A percentile compares a stretch with the other conserved stretches of the same genome.
These are phyloP conservation scores for Dasyurus viverrinus DNA, from an alignment of 2,113 vertebrate genomes.

Conservation along the genomic window DNA sequence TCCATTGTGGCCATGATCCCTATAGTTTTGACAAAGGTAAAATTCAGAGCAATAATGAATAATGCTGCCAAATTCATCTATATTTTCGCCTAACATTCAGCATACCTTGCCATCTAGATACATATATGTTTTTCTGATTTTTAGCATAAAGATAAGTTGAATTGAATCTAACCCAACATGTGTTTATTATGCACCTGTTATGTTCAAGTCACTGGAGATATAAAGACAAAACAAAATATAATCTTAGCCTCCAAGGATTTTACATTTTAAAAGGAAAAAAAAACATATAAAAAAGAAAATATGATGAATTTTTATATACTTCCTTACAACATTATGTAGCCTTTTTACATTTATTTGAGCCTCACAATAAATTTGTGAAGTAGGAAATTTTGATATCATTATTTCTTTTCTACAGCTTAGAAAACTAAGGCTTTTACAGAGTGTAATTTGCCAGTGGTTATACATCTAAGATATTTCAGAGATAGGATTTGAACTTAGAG, in stretches of 20 bases:
- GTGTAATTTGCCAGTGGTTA: background rate
- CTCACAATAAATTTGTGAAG: background rate
- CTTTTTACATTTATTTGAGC: background rate
- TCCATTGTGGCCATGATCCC: conserved; percentile 12
- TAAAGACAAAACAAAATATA: background rate
- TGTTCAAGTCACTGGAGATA: background rate
- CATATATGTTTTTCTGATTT: conserved; percentile 63
- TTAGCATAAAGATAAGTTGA: conserved; percentile 49
- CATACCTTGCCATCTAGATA: conserved; percentile 69
- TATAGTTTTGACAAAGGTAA: background rate
- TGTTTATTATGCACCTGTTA: background rate
- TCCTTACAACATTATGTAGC: background rate
- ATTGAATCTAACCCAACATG: conserved; percentile 34
- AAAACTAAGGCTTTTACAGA: background rate
- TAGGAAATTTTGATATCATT: background rate
- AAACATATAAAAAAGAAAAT: background rate
- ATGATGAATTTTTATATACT: background rate
- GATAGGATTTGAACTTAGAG: background rate
- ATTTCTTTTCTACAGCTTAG: background rate
- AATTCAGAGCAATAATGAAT: conserved; percentile 54
- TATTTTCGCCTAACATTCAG: conserved; percentile 77
- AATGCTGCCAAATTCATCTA: conserved; percentile 68
- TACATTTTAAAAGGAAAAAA: conserved; percentile 65
- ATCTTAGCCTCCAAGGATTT: background rate
- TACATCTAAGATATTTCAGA: conserved; percentile 26